Conservation (phyloP, 1,140 invertebrate species). For the Sarcophaga bullata region DNA sequence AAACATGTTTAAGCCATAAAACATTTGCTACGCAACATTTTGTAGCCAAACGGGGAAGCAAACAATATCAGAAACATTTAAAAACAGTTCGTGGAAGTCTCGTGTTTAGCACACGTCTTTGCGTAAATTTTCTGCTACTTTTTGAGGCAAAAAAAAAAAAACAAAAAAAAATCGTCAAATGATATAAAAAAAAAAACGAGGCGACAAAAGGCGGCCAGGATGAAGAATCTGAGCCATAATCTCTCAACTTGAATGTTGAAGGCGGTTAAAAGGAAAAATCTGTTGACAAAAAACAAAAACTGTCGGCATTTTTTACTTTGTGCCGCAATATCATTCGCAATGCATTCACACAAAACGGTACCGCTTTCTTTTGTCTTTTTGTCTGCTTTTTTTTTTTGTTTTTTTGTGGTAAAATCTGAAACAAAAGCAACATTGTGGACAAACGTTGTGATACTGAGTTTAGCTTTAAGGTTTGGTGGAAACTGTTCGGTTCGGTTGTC, state of each 20-base stretch:
- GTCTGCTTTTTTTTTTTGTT: slow-evolving; percentile 13
- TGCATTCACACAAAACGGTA: slow-evolving; percentile 66
- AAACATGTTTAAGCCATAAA: slow-evolving; percentile 47
- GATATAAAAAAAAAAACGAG: not conserved
- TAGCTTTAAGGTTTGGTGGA: not conserved
- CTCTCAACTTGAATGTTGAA: slow-evolving; percentile 15
- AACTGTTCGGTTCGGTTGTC: not conserved
- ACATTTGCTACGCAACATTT: slow-evolving; percentile 44
- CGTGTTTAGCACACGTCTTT: slow-evolving; percentile 64
- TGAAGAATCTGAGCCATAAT: slow-evolving; percentile 37
- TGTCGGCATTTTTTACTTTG: slow-evolving; percentile 60
- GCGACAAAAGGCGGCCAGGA: slow-evolving; percentile 1
- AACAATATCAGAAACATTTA: not conserved
- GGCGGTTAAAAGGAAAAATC: slow-evolving; percentile 17
- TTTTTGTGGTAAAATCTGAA: not conserved
- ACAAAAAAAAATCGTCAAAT: not conserved
- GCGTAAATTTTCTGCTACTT: slow-evolving; percentile 60
- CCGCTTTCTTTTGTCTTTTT: slow-evolving; percentile 49
- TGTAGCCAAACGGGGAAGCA: slow-evolving; percentile 18
- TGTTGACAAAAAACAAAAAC: not conserved
- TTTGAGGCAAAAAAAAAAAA: not conserved
- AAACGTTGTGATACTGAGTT: not conserved
- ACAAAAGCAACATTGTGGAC: not conserved
- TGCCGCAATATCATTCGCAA: slow-evolving; percentile 55
- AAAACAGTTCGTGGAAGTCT: slow-evolving; percentile 63